Evolutionary conservation across 2,113 vertebrate species (phyloP).

Genomic region (Anguilla japonica): DNA sequence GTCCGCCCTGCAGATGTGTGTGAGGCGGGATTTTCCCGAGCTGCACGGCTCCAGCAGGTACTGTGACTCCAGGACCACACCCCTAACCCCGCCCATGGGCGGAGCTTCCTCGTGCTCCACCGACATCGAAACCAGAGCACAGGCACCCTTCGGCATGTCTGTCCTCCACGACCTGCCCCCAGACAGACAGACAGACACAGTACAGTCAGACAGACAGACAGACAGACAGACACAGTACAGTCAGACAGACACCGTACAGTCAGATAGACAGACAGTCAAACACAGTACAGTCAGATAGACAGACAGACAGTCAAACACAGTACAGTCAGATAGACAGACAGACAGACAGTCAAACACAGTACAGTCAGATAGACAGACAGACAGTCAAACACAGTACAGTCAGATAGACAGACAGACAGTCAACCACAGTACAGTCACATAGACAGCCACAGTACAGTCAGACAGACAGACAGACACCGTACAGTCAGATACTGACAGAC

Average conservation of each 20-base stretch:
- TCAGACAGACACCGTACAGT: slow-evolving; percentile 19
- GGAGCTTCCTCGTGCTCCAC: slow-evolving; percentile 86
- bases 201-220: neutral
- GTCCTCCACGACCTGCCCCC: slow-evolving; percentile 85
- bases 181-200: neutral
- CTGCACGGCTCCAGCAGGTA: slow-evolving; percentile 91
- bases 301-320: neutral
- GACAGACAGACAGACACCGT: neutral
- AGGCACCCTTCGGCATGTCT: slow-evolving; percentile 83
- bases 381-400: too few species aligned
- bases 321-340: neutral
- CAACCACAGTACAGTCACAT: too few species aligned
- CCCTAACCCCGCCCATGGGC: slow-evolving; percentile 78
- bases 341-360: too few species aligned
- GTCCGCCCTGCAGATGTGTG: slow-evolving; percentile 88
- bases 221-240: too few species aligned
- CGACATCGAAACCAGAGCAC: slow-evolving; percentile 82
- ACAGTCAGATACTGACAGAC: neutral
- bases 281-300: slow-evolving; percentile 46
- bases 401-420: too few species aligned
- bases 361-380: too few species aligned
- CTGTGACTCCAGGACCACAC: slow-evolving; percentile 85
- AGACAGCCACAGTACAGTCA: too few species aligned
- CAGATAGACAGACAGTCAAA: too few species aligned
- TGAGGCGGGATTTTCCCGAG: slow-evolving; percentile 84